Base-by-base conservation (phyloP, 2,113 vertebrate genomes). In the Sminthopsis crassicaudata region DNA sequence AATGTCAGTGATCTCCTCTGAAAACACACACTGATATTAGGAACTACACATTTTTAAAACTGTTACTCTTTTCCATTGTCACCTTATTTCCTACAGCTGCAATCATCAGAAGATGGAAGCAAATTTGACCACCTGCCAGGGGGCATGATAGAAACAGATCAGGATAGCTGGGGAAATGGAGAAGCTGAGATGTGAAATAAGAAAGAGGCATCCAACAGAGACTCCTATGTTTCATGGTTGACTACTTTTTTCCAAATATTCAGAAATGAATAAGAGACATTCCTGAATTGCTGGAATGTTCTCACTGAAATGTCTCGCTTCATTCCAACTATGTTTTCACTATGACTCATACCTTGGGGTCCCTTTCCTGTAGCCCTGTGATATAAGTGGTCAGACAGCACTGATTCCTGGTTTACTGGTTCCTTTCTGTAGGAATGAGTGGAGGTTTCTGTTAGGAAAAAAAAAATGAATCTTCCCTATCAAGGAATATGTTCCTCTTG, bases 291-390 rank as follows among this genome's bases (percentile, higher is more conserved):
- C 46, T 96, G 94, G 97, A 97, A 92, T 93, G 67, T 53, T 25
- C 50, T 23, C 67, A 1, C 30, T 60, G 46, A 48, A 92, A 48
- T 95, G 96, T 88, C 94, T 96, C 92, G 93, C 92, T 97, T 97
- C 95, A 96, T 97, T 94, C 95, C 97, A 95, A 94, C 96, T 97
- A 96, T 97, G 95, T 97, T 96, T 93, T 91, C 55, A 14, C 96
- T 97, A 94, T 96, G 96, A 97, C 93, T 97, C 97, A 96, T 53
- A 52, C 52, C 22, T 88, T 93, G 94, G 93, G 90, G 95, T 96
- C 91, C 67, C 92, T 94, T 97, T 90, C 88, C 93, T 93, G 90
- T 91, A 90, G 36, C 91, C 91, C 19, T 53, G 55, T 90, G 55
- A 92, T 0, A 0, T 92, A 30, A 94, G 90, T 91, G 92, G 88